Percentiles rank a stretch among this genome's conserved stretches.
These are phyloP conservation scores for Huso huso DNA, from an alignment of 2,797 vertebrate genomes.

Conservation along the genomic window DNA sequence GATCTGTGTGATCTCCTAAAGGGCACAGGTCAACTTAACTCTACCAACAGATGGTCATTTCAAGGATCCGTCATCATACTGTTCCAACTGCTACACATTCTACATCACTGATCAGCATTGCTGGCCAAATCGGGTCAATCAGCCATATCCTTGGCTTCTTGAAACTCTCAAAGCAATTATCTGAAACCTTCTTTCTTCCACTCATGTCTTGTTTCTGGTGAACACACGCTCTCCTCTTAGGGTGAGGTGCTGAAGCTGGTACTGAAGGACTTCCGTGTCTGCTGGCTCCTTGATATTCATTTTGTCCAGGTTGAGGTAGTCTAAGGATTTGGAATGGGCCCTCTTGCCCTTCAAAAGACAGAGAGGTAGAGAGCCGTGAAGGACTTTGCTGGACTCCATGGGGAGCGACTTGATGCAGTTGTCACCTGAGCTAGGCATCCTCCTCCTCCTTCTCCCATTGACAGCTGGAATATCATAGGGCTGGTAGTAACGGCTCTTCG, in stretches of 20 bases:
- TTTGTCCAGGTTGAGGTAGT: conserved; percentile 98
- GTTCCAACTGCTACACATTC: conserved; percentile 32
- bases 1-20: no score
- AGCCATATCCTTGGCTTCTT: conserved; percentile 8
- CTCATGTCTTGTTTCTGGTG: conserved; percentile 83
- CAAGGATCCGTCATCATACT: conserved; percentile 29
- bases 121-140: conserved; percentile 18
- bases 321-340: conserved; percentile 87
- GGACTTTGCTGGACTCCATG: conserved; percentile 65
- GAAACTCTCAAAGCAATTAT: neutral
- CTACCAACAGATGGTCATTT: conserved; percentile 36
- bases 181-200: conserved; percentile 29
- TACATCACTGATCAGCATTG: conserved; percentile 34
- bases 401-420: conserved; percentile 72
- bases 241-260: conserved; percentile 89
- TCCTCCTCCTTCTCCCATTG: conserved; percentile 74
- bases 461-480: conserved; percentile 85
- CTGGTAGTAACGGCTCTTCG: conserved; percentile 82
- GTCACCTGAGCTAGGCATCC: conserved; percentile 90
- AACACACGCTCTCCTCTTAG: conserved; percentile 82
- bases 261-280: conserved; percentile 87
- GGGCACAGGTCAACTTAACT: no score
- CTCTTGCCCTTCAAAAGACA: conserved; percentile 88
- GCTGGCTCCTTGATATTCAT: conserved; percentile 83
- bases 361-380: conserved; percentile 76